Base-by-base conservation (phyloP, 1,140 invertebrate species). In the Spodoptera litura region DNA sequence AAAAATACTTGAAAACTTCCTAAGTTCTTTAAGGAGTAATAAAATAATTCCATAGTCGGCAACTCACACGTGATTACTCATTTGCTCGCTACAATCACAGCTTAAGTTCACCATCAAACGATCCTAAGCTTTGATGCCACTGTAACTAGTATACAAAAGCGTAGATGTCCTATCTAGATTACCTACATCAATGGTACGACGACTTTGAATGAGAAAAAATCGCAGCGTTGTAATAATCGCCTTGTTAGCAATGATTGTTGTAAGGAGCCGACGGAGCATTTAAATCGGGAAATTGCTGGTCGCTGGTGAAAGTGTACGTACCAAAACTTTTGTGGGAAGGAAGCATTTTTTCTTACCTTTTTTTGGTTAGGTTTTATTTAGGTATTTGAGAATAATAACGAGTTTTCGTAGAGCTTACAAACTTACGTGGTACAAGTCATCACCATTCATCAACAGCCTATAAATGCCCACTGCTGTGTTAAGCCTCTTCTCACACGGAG, bases 191-290 rank as follows among this genome's bases (percentile, higher is more conserved):
- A 4, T 49, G 61, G 2, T 49, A 9, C 38, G 4, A 64, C 38
- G 35, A 64, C 15, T n/a, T 53, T 68, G 71, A 73, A 73, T 59
- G 71, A 73, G 70, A 72, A 72, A 31, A 70, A 72, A 58, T 51
- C 55, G 44, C 20, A 13, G 71, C 35, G 71, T 38, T 49, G 56
- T 56, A 73, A 59, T 73, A 73, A 73, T 73, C 71, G 56, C 71
- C 56, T 73, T 73, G 71, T 73, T 73, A 73, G 71, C 15, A 31
- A 73, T 72, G 25, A 72, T 61, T 73, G 56, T 73, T 59, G 55
- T 59, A 59, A 73, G 53, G 53, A 72, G 15, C 70, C 64, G 64
- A 27, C 49, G 64, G 44, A 59, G 31, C 56, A 73, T 59, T 73
- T 58, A 73, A 73, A 73, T 59, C 71, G 2, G 44, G 38, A 38